A percentile compares a stretch with the other conserved stretches of the same genome.
Evolutionary conservation across 2,888 invertebrate species (phyloP).

Genomic region (Priocnemis perturbator): DNA sequence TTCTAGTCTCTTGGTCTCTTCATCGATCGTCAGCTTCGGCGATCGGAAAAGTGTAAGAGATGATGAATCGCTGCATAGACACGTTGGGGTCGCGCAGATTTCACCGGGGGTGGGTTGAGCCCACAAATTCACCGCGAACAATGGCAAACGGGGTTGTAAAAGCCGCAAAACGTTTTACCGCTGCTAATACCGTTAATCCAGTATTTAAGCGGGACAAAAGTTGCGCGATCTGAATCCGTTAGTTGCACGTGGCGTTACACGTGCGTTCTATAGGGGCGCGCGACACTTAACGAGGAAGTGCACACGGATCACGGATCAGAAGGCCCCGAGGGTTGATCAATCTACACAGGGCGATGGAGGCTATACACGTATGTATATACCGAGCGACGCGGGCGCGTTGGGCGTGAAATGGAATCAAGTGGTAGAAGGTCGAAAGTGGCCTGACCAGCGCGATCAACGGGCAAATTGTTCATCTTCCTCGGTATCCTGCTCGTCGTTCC

Average conservation of each 20-base stretch:
- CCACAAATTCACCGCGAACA: too few relatives aligned
- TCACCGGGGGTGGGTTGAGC: too few relatives aligned
- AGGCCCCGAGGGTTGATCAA: constrained; percentile 37
- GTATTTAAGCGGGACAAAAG: too few relatives aligned
- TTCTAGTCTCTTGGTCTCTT: too few relatives aligned
- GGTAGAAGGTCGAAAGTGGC: constrained; percentile 39
- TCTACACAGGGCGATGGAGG: constrained; percentile 27
- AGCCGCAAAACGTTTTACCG: too few relatives aligned
- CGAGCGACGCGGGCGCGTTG: constrained; percentile 11
- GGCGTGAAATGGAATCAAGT: constrained; percentile 46
- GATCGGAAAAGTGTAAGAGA: too few relatives aligned
- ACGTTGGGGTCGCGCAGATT: too few relatives aligned
- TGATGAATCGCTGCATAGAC: too few relatives aligned
- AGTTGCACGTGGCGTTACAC: neutral
- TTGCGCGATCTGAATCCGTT: too few relatives aligned
- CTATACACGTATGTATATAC: constrained; percentile 31
- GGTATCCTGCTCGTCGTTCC: neutral
- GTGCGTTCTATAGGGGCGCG: constrained; percentile 4
- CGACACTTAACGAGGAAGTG: constrained; percentile 50
- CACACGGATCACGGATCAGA: constrained; percentile 57
- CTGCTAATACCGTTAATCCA: too few relatives aligned
- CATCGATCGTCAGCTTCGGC: too few relatives aligned
- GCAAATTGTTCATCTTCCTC: constrained; percentile 3
- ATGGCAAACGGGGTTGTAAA: too few relatives aligned
- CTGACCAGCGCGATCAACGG: constrained; percentile 12